phyloP scores from a whole-genome alignment of 2,888 invertebrate genomes.

The Sylvicola cinctus region DNA sequence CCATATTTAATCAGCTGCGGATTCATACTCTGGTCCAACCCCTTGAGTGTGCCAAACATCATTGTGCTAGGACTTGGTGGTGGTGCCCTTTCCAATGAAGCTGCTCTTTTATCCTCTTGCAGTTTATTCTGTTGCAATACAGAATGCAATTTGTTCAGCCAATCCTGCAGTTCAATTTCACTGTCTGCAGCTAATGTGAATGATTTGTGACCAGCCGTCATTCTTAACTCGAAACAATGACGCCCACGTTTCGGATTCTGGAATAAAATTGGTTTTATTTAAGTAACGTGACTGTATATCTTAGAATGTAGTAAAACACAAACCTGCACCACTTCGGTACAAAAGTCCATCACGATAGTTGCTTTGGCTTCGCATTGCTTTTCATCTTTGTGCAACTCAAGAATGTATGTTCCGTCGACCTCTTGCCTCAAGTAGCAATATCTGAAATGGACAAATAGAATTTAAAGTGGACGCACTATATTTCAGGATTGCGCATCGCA shows the following conservation, averaged over 20 bases:
- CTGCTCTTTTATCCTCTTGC: slow-evolving; percentile 56
- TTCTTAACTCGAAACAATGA: slow-evolving; percentile 70
- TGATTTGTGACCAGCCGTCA: slow-evolving; percentile 69
- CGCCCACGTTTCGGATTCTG: slow-evolving; percentile 69
- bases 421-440: slow-evolving; percentile 80
- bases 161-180: slow-evolving; percentile 60
- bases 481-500: background rate
- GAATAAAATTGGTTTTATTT: slow-evolving; percentile 1
- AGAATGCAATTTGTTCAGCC: slow-evolving; percentile 63
- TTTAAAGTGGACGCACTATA: background rate
- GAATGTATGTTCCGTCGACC: slow-evolving; percentile 75
- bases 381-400: slow-evolving; percentile 86
- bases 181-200: slow-evolving; percentile 73
- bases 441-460: slow-evolving; percentile 14
- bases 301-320: slow-evolving; percentile 10
- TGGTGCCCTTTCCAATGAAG: slow-evolving; percentile 38
- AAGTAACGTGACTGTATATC: background rate
- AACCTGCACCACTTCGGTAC: slow-evolving; percentile 70
- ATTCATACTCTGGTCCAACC: slow-evolving; percentile 80
- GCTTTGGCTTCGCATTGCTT: slow-evolving; percentile 79
- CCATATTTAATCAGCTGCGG: slow-evolving; percentile 79
- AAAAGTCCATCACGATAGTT: slow-evolving; percentile 85
- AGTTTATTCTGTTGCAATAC: slow-evolving; percentile 67
- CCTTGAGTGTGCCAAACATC: slow-evolving; percentile 65
- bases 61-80: slow-evolving; percentile 38